Evolutionary conservation across 2,888 invertebrate genomes (phyloP), one percentile per base, ranked within the genome.

Genomic region (Lepidocyrtoides sp.): DNA sequence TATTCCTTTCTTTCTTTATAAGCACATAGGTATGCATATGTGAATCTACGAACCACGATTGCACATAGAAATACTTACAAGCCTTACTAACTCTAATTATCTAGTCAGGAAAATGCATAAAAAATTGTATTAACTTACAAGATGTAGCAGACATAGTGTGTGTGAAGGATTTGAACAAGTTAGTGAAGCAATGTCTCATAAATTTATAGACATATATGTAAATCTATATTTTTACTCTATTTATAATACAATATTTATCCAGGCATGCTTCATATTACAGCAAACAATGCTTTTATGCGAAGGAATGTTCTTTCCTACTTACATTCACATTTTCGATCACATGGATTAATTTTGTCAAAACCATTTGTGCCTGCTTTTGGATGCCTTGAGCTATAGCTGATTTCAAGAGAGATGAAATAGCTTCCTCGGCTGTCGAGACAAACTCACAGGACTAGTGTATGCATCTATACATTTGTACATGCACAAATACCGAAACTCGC

Each of bases 291-390:
- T 44, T 29, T 29, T 77, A 77, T n/a, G 51, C 23, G 23, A 23
- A 44, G 48, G 12, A 84, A 84, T 69, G 51, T 82, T 54, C 26
- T 17, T 36, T 36, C 17, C n/a, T 69, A 44, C 66, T 29, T 51
- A 51, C 75, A 32, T 48, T 48, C 75, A 75, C 44, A 41, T 72
- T 75, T 72, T 86, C 86, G 86, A 86, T 86, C 86, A 77, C 44
- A 86, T 86, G 75, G 86, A 86, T 86, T 86, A 85, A 85, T 75
- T 77, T 85, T 60, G 75, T 77, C 75, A 75, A 86, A 86, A 86
- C 75, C 60, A 86, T 86, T 85, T 85, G 85, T 85, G 85, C 85
- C 41, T 79, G 75, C n/a, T n/a, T n/a, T n/a, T n/a, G n/a, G 23
- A 75, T 75, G 75, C 86, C 75, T 72, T 72, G 60, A 32, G 84